Evolutionary conservation across 2,888 invertebrate genomes (phyloP).

Genomic region (Sarcophaga variegata): DNA sequence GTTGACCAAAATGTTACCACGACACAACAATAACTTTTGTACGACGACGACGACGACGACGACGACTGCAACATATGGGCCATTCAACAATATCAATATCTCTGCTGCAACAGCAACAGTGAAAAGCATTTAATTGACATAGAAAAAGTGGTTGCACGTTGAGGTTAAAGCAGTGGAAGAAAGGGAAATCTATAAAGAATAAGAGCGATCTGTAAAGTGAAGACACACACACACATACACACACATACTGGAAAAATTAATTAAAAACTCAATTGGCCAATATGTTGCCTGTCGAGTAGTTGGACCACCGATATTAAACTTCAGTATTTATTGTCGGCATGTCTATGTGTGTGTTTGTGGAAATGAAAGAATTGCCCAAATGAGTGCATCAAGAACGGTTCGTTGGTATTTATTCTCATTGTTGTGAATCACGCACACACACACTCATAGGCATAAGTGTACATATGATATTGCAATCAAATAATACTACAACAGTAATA

Average conservation of each 20-base stretch:
- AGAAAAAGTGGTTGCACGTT: background rate
- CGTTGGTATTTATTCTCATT: background rate
- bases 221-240: slow-evolving; percentile 1
- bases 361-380: too few species aligned
- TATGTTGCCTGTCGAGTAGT: slow-evolving; percentile 50
- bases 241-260: slow-evolving; percentile 49
- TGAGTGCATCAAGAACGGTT: background rate
- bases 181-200: slow-evolving; percentile 8
- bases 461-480: slow-evolving; percentile 31
- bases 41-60: background rate
- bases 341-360: too few species aligned
- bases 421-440: background rate
- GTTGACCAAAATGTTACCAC: slow-evolving; percentile 46
- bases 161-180: background rate
- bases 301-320: slow-evolving; percentile 45
- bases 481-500: background rate
- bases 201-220: background rate
- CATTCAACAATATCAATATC: slow-evolving; percentile 20
- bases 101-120: slow-evolving; percentile 14
- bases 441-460: slow-evolving; percentile 25
- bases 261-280: slow-evolving; percentile 66
- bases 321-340: slow-evolving; percentile 47
- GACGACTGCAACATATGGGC: slow-evolving; percentile 55
- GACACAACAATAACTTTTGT: slow-evolving; percentile 35
- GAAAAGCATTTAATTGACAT: slow-evolving; percentile 45